Conservation (phyloP, 2,888 invertebrate species). For the Drosophila tanythrix region DNA sequence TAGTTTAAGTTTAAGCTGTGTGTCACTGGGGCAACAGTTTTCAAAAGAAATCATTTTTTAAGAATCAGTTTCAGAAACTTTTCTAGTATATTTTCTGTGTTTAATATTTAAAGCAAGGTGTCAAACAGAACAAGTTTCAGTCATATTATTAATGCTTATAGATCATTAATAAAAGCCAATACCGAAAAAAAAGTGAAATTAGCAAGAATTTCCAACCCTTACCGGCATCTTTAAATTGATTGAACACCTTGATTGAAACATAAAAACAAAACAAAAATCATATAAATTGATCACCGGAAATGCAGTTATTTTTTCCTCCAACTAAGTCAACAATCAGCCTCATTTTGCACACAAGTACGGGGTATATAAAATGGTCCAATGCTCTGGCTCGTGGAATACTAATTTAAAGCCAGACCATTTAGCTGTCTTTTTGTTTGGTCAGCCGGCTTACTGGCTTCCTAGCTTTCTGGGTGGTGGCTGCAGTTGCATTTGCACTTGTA, state of each 20-base stretch:
- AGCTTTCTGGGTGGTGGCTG: constrained; percentile 17
- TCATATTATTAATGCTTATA: neutral
- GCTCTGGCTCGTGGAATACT: constrained; percentile 28
- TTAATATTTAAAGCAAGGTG: neutral
- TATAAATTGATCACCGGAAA: neutral
- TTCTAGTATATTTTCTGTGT: neutral
- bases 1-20: too few species aligned
- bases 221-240: neutral
- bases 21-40: too few species aligned
- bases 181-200: neutral
- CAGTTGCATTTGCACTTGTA: constrained; percentile 1
- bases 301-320: neutral
- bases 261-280: too few species aligned
- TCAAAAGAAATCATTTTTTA: neutral
- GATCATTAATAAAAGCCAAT: neutral
- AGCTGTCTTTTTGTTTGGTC: constrained; percentile 19
- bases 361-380: constrained; percentile 21
- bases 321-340: neutral
- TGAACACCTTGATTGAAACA: too few species aligned
- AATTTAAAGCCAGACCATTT: constrained; percentile 36
- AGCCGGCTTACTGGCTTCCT: constrained; percentile 3
- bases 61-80: neutral
- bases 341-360: neutral
- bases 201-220: neutral
- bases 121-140: neutral